A percentile compares a stretch with the other conserved stretches of the same genome.
Evolutionary conservation across 2,888 invertebrate species (phyloP).

Genomic region (Tenthredo notha): DNA sequence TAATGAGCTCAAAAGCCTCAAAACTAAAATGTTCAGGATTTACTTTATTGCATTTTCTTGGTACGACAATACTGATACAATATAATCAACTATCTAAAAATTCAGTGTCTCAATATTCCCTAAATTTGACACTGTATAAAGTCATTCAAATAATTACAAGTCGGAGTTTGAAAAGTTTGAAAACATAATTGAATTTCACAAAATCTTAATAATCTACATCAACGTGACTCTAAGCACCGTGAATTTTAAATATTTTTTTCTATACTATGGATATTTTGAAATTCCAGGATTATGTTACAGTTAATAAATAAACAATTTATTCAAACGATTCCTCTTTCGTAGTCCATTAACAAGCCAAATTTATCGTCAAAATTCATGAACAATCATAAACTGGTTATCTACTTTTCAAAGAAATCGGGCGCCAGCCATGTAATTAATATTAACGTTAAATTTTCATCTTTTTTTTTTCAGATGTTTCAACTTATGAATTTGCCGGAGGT

Average conservation of each 20-base stretch:
- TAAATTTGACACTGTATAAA: not conserved
- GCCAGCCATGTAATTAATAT: constrained; percentile 15
- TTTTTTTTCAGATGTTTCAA: not conserved
- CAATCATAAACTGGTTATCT: not conserved
- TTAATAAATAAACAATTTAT: constrained; percentile 18
- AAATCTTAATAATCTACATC: not conserved
- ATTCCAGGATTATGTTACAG: not conserved
- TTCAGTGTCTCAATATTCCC: not conserved
- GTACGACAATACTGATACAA: constrained; percentile 28
- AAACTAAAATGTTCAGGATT: constrained; percentile 26
- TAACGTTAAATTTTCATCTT: not conserved
- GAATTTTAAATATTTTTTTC: not conserved
- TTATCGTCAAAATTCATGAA: constrained; percentile 10
- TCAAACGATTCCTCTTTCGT: constrained; percentile 7
- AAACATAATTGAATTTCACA: not conserved
- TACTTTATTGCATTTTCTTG: constrained; percentile 12
- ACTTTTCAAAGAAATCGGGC: constrained; percentile 1
- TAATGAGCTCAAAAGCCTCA: not conserved
- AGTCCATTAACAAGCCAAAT: constrained; percentile 40
- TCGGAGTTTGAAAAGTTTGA: not conserved
- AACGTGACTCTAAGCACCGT: not conserved
- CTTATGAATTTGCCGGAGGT: constrained; percentile 56
- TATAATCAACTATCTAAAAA: constrained; percentile 11
- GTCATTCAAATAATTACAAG: not conserved
- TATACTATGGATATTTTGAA: not conserved